Evolutionary conservation across 2,113 vertebrate genomes (phyloP).

Genomic region (Chaetodon trifascialis): DNA sequence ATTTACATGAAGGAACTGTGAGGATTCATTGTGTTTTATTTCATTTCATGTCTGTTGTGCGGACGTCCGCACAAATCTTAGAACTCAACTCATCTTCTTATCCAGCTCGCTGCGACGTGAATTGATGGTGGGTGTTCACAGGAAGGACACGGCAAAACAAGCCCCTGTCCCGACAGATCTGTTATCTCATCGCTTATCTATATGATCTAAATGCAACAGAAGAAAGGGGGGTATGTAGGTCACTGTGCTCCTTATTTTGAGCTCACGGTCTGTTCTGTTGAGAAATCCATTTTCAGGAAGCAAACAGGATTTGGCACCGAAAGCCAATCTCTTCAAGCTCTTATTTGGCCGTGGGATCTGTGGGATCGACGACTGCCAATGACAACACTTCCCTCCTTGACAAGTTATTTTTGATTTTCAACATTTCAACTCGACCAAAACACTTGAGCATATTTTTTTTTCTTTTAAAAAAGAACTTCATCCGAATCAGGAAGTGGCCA

Average conservation of each 20-base stretch:
- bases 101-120: not conserved
- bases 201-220: conserved; percentile 19
- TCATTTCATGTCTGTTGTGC: not conserved
- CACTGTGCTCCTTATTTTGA: conserved; percentile 69
- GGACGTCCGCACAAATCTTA: not conserved
- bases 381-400: conserved; percentile 69
- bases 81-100: not conserved
- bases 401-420: conserved; percentile 76
- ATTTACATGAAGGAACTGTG: fast-evolving
- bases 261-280: conserved; percentile 66
- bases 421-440: conserved; percentile 66
- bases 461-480: conserved; percentile 45
- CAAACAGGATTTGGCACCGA: conserved; percentile 71
- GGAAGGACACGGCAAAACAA: not conserved
- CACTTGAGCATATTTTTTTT: conserved; percentile 71
- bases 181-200: conserved; percentile 20
- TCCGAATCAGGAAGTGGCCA: conserved; percentile 65
- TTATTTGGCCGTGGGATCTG: conserved; percentile 65
- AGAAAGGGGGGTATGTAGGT: conserved; percentile 55
- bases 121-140: not conserved
- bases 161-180: not conserved
- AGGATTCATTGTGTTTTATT: not conserved
- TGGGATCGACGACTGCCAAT: conserved; percentile 70
- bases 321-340: conserved; percentile 62
- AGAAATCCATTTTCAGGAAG: conserved; percentile 67